Evolutionary conservation across 2,797 vertebrate species (phyloP), one percentile per base, ranked within the genome.

Genomic region (Ceryle rudis): DNA sequence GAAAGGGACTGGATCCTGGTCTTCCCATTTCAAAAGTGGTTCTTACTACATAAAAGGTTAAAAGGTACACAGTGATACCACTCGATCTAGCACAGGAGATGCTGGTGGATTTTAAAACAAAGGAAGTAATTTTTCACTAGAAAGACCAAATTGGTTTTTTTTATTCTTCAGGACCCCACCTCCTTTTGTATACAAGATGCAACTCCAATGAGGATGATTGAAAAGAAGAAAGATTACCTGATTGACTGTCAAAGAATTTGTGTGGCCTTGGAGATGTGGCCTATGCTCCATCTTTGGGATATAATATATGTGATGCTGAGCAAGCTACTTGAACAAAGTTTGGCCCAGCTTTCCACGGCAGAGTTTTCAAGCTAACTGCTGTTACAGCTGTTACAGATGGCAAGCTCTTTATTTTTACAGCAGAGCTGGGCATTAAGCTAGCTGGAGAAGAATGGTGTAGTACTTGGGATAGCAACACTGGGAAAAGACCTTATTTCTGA

Each of bases 121-220:
- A 85, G 25, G 12, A 85, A 80, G 37, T 33, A 72, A 10, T 54
- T 77, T 82, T 90, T 83, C 10, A 49, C 26, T 62, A 37, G 47
- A 71, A 71, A 66, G 2, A 3, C 11, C 17, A 46, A 66, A 62
- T 6, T 37, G 28, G 29, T 74, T 10, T 2, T 10, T 3, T 22
- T 58, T 77, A 52, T 90, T 60, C 22, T 74, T 74, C 35, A 86
- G 25, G 26, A 67, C 7, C 5, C 4, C 25, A 17, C 13, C 26
- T 71, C 15, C 21, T 60, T 78, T 74, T 47, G 10, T 31, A 29
- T 21, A 33, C 39, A 41, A 37, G 57, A 67, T 31, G 12, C 6
- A 12, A 41, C 14, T 77, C 35, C 55, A 65, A 29, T 6, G 11
- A 83, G 0, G 5, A 51, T 20, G 21, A 60, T 0, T 42, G 62